Evolutionary conservation across 2,113 vertebrate genomes (phyloP).

Genomic region (Saccopteryx bilineata): DNA sequence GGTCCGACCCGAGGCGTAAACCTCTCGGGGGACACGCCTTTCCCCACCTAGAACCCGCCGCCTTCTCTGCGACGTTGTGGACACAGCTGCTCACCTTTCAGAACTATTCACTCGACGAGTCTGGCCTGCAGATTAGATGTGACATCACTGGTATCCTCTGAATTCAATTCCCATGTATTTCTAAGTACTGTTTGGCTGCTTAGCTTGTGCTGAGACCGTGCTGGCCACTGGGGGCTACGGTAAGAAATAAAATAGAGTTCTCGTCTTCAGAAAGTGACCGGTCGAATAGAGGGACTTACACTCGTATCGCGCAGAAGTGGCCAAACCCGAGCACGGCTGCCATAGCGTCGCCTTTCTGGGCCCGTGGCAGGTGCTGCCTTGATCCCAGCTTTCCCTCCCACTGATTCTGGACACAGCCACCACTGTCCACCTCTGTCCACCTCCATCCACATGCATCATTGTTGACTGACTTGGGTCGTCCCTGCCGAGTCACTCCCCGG

Average conservation of each 20-base stretch:
- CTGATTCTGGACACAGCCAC: neutral
- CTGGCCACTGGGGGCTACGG: neutral
- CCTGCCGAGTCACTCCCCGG: neutral
- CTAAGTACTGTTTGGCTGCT: neutral
- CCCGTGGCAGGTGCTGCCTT: neutral
- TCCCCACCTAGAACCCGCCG: neutral
- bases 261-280: neutral
- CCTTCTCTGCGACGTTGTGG: neutral
- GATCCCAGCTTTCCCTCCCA: neutral
- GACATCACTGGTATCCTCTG: constrained; percentile 13
- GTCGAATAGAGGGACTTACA: neutral
- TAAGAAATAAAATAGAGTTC: neutral
- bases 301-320: neutral
- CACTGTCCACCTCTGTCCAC: neutral
- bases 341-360: neutral
- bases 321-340: neutral
- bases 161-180: constrained; percentile 30
- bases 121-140: neutral
- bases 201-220: neutral
- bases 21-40: constrained; percentile 14
- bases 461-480: neutral
- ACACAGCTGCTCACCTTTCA: neutral
- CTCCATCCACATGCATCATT: neutral
- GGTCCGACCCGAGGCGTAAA: constrained; percentile 7
- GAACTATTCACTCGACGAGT: neutral